Evolutionary conservation across 2,797 vertebrate species (phyloP), one percentile per base, ranked within the genome.

Genomic region (Brachyrhaphis roseni): DNA sequence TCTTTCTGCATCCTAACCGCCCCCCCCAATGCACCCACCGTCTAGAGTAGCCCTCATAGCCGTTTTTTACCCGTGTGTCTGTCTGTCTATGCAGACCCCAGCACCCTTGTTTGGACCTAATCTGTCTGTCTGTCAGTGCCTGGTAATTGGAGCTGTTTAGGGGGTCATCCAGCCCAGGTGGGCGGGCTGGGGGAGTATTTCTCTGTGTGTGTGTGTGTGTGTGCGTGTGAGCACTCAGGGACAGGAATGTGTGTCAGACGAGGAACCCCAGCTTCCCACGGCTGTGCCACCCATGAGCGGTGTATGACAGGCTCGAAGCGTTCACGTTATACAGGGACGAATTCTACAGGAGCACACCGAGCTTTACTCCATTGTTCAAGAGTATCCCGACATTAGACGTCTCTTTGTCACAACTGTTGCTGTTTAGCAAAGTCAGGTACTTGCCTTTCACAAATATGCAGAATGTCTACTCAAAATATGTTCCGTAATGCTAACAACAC

Each of bases 61-160:
- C 79, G 49, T 82, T 82, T 79, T 49, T 71, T 46, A 55, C 76
- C 76, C 62, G 73, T 78, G 75, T 88, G 43, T 89, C 89, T 90
- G 88, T 91, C 92, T 91, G 90, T 91, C 87, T 91, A 77, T 80
- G 82, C 90, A 93, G 93, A 92, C 93, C 92, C 92, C 94, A 93
- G 95, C 94, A 94, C 92, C 94, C 95, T 93, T 77, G 90, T 96
- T 95, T 95, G 95, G 93, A 93, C 95, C 94, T 95, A 97, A 92
- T 97, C 95, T 96, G 95, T 97, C 95, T 96, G 96, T 98, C 97
- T 98, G 97, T 98, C 97, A 98, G 91, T 98, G 90, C 93, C 96
- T 96, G 94, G 96, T 98, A 98, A 98, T 98, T 96, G 97, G 96
- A 96, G 93, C 96, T 95, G 95, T 97, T 97, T 96, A 97, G 95